phyloP scores from a whole-genome alignment of 1,140 invertebrate genomes.

The Drosophila novamexicana region DNA sequence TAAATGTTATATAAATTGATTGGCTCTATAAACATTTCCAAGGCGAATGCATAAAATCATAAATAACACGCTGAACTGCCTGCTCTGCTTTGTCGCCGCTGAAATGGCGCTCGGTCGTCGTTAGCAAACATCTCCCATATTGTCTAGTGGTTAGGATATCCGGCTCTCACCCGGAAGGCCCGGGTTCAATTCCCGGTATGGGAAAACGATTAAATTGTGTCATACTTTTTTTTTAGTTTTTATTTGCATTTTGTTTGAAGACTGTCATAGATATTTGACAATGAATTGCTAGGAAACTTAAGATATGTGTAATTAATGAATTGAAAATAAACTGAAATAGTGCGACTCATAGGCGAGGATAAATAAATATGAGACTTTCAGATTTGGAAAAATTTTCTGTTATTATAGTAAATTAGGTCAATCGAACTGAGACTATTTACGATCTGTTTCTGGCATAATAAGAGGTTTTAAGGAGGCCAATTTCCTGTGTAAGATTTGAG shows the following conservation, averaged over 20 bases:
- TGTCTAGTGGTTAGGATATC: slow-evolving; percentile 57
- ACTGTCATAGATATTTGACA: background rate
- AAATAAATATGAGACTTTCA: too few relatives aligned
- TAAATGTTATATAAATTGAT: slow-evolving; percentile 54
- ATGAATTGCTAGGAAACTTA: background rate
- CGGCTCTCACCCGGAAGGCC: slow-evolving; percentile 90
- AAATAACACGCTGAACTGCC: slow-evolving; percentile 3
- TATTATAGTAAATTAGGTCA: too few relatives aligned
- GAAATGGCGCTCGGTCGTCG: background rate
- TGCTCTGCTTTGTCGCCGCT: slow-evolving; percentile 3
- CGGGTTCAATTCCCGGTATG: slow-evolving; percentile 94
- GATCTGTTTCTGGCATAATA: too few relatives aligned
- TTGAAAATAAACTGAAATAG: slow-evolving; percentile 12
- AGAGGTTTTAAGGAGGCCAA: too few relatives aligned
- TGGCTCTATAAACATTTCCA: slow-evolving; percentile 38
- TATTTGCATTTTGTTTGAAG: slow-evolving; percentile 1
- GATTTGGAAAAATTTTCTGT: too few relatives aligned
- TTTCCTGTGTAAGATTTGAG: too few relatives aligned
- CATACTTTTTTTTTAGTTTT: slow-evolving; percentile 7
- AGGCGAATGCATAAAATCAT: slow-evolving; percentile 12
- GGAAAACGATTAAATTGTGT: slow-evolving; percentile 85
- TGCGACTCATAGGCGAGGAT: too few relatives aligned
- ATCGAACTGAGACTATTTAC: too few relatives aligned
- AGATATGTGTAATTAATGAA: slow-evolving; percentile 5
- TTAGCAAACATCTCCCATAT: slow-evolving; percentile 31